Percentiles rank a stretch among this genome's conserved stretches.
Evolutionary conservation across 2,797 vertebrate species (phyloP).

Genomic region (Enteromius paludinosus): DNA sequence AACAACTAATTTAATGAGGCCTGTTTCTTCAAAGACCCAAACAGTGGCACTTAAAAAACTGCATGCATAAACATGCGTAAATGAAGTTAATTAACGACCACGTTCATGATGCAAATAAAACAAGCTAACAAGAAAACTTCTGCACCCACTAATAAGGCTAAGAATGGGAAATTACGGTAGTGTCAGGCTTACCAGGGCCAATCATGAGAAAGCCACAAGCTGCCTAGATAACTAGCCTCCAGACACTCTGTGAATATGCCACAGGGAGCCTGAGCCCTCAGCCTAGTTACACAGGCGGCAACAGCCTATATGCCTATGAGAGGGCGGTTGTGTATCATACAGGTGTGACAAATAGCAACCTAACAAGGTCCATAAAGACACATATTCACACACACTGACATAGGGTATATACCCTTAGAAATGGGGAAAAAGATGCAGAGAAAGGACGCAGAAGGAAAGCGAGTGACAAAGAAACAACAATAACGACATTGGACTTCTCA

Average conservation of each 20-base stretch:
- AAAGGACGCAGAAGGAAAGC: slow-evolving; percentile 20
- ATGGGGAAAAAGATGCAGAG: not conserved
- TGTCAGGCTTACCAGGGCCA: slow-evolving; percentile 74
- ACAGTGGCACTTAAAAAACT: slow-evolving; percentile 62
- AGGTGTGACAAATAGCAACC: slow-evolving; percentile 68
- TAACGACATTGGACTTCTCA: slow-evolving; percentile 44
- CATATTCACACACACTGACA: slow-evolving; percentile 27
- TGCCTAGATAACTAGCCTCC: slow-evolving; percentile 72
- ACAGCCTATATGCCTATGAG: slow-evolving; percentile 60
- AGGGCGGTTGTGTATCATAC: slow-evolving; percentile 38
- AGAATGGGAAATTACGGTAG: slow-evolving; percentile 68
- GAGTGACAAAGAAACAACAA: slow-evolving; percentile 27
- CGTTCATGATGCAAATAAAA: slow-evolving; percentile 69
- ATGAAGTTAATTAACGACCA: slow-evolving; percentile 73
- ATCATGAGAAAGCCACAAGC: slow-evolving; percentile 76
- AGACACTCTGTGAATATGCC: slow-evolving; percentile 73
- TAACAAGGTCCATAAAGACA: slow-evolving; percentile 66
- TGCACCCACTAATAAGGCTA: slow-evolving; percentile 75
- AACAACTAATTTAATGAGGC: slow-evolving; percentile 79
- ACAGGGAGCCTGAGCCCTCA: slow-evolving; percentile 58
- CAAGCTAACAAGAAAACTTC: slow-evolving; percentile 69
- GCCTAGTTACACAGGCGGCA: slow-evolving; percentile 63
- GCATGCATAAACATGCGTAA: slow-evolving; percentile 62
- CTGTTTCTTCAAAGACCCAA: slow-evolving; percentile 68
- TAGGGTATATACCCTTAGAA: slow-evolving; percentile 25